Evolutionary conservation across 1,140 invertebrate genomes (phyloP).

Genomic region (Anastatus disparis): DNA sequence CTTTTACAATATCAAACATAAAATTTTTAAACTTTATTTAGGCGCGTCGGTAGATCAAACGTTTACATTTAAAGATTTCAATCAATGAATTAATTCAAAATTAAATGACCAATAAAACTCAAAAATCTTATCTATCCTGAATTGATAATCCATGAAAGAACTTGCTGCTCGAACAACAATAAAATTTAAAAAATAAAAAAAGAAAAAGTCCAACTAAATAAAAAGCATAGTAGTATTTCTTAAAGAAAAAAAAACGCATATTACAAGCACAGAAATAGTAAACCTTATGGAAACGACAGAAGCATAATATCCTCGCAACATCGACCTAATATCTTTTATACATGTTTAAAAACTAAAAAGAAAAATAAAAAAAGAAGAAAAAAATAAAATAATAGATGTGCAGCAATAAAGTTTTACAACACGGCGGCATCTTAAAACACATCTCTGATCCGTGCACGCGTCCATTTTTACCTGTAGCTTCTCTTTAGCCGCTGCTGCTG

Average conservation of each 20-base stretch:
- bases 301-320: background rate
- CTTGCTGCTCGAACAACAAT: background rate
- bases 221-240: too few relatives aligned
- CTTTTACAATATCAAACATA: too few relatives aligned
- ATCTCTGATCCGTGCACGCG: conserved; percentile 17
- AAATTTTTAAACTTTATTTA: too few relatives aligned
- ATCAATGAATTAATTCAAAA: too few relatives aligned
- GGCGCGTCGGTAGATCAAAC: background rate
- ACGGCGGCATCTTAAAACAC: conserved; percentile 21
- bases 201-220: too few relatives aligned
- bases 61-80: too few relatives aligned
- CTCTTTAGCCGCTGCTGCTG: conserved; percentile 6
- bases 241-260: background rate
- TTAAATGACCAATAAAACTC: conserved; percentile 1
- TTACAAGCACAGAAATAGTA: too few relatives aligned
- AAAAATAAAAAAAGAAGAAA: too few relatives aligned
- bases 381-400: too few relatives aligned
- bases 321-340: conserved; percentile 28
- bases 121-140: conserved; percentile 6
- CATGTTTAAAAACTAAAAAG: too few relatives aligned
- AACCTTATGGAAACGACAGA: conserved; percentile 1
- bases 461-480: conserved; percentile 14
- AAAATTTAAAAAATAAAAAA: background rate
- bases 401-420: conserved; percentile 39
- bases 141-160: background rate